phyloP scores from a whole-genome alignment of 2,113 vertebrate species.

The Eolophus roseicapilla region DNA sequence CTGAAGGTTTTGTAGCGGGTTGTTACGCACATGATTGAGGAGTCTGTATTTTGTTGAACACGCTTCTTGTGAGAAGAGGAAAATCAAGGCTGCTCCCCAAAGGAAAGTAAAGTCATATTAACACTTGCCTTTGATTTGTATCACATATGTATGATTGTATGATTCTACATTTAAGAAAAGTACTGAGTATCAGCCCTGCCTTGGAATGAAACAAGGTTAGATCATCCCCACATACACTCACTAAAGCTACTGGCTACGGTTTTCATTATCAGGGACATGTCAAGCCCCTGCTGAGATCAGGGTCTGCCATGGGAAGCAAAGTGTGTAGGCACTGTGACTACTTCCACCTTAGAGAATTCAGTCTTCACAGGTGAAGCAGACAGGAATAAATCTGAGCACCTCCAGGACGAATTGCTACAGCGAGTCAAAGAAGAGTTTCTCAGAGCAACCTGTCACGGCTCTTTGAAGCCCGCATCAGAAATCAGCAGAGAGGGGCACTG shows the following conservation, averaged over 20 bases:
- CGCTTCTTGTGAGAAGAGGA: not conserved
- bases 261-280: not conserved
- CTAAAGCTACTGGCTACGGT: not conserved
- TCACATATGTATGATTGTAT: not conserved
- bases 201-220: not conserved
- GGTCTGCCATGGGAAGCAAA: not conserved
- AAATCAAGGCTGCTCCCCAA: not conserved
- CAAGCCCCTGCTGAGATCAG: not conserved
- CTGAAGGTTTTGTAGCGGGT: not conserved
- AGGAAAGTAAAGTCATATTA: not conserved
- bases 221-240: not conserved
- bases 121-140: not conserved
- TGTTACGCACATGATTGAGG: not conserved
- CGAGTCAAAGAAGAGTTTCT: not conserved
- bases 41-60: not conserved
- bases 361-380: not conserved
- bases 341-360: not conserved
- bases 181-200: not conserved
- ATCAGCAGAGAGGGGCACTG: not conserved
- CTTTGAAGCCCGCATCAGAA: not conserved
- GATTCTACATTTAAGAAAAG: not conserved
- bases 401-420: not conserved
- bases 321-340: not conserved
- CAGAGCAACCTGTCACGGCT: not conserved
- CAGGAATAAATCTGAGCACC: not conserved